These are phyloP conservation scores for Papilio xuthus DNA, from an alignment of 1,140 invertebrate genomes.

Conservation along the genomic window DNA sequence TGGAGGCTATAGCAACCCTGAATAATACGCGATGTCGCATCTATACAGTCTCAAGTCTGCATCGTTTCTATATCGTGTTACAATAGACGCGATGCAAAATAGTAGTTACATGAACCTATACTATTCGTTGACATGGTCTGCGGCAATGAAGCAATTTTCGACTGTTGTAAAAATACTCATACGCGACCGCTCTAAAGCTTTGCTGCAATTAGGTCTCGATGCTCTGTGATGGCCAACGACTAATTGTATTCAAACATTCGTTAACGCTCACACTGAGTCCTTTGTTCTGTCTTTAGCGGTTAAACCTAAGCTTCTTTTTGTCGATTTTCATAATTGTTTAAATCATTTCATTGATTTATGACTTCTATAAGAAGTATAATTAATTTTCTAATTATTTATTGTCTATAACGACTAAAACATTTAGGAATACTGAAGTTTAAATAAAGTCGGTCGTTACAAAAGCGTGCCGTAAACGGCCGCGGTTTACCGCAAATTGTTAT, in stretches of 20 bases:
- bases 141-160: not conserved
- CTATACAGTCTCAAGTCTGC: not conserved
- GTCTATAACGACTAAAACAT: too few relatives aligned
- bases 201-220: not conserved
- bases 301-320: not conserved
- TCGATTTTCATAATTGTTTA: not conserved
- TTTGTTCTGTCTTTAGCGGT: conserved; percentile 26
- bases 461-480: not conserved
- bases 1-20: not conserved
- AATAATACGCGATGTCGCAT: not conserved
- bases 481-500: not conserved
- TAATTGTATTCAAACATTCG: conserved; percentile 36
- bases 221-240: not conserved
- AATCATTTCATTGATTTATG: not conserved
- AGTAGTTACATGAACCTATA: not conserved
- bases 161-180: not conserved
- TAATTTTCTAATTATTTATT: too few relatives aligned
- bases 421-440: not conserved
- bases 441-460: not conserved
- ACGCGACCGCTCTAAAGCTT: not conserved
- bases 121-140: not conserved
- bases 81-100: not conserved
- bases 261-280: conserved; percentile 4
- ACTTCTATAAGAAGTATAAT: too few relatives aligned
- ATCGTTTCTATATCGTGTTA: not conserved